Evolutionary conservation across 2,888 invertebrate species (phyloP), one percentile per base, ranked within the genome.

Genomic region (Anthrax anthrax): DNA sequence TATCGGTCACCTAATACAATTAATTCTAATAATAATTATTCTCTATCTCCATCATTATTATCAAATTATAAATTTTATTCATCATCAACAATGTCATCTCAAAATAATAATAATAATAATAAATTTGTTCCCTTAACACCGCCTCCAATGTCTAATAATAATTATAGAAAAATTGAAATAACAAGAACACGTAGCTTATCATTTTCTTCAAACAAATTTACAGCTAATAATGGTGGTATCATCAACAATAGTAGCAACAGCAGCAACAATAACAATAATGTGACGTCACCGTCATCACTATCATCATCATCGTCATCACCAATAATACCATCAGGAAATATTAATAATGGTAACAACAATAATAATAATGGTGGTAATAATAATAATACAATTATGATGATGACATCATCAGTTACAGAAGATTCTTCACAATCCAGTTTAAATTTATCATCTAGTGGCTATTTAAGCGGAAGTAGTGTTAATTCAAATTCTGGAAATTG

Each of bases 141-240:
- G 50, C 67, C 67, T 51, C 65, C 67, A 51, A 59, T 57, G 57
- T 54, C 64, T 55, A 60, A 59, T 53, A 62, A 63, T 55, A 64
- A 59, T 53, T 61, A 63, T 55, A 64, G 59, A 56, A 53, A 60
- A 54, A 55, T 58, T 51, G 65, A 64, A 54, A 53, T 58, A 16
- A 58, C 60, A 45, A 56, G 65, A 55, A 64, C 59, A 50, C 63
- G 67, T 54, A 67, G 65, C 56, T 60, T 58, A 51, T 66, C 66
- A 67, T 56, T 66, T 56, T 61, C 64, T 56, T 65, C 64, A 57
- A 58, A 64, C 60, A 63, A 65, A 65, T 52, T 67, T 65, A 55
- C 67, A 66, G 64, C 61, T 40, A 55, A 46, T n/a, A 40, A 40
- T 29, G 5, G 4, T 17, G 29, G 17, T 17, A 17, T 1, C 8